Base-by-base conservation (phyloP, 2,797 vertebrate species). In the Manis javanica region DNA sequence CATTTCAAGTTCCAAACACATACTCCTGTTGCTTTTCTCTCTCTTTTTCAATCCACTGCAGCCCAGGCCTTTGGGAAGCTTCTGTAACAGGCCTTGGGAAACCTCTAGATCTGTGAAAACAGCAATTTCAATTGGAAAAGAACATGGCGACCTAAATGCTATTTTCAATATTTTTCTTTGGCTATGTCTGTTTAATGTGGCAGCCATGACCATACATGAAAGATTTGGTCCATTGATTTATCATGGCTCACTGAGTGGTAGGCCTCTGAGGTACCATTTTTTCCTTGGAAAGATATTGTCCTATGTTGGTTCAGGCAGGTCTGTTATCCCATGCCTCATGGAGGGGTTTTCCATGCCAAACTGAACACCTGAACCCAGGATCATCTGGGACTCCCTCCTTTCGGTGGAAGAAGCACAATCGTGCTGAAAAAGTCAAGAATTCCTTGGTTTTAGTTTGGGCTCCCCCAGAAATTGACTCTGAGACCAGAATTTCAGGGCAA, bases 51-150 rank as follows among this genome's bases (percentile, higher is more conserved):
- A 81, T 29, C 78, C 63, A 57, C 12, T 15, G 68, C 78, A 61
- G 82, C 68, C 14, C 31, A 68, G 71, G 53, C 55, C 57, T 91
- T 91, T 83, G 59, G 86, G 71, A 74, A 72, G 26, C 39, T 90
- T 95, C 71, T 81, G 69, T 91, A 75, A 96, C 81, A 90, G 31
- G 23, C 71, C 26, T 95, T 84, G 34, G 10, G 5, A 42, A 78
- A 94, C 46, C 83, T 93, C 51, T 69, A 96, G 81, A 86, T 89
- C 89, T 71, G 53, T 55, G 49, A 89, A 63, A 59, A 34, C 23
- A 69, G 64, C 49, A 83, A 66, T 89, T 97, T 89, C 93, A 69
- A 90, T 66, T 19, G 37, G 63, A 81, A 95, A 87, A 87, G 34
- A 95, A 51, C 49, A 68, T 14, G 5, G 64, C 63, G 59, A 83